These are phyloP conservation scores for Pogonognathellus flavescens DNA, from an alignment of 1,140 invertebrate species.

Conservation along the genomic window DNA sequence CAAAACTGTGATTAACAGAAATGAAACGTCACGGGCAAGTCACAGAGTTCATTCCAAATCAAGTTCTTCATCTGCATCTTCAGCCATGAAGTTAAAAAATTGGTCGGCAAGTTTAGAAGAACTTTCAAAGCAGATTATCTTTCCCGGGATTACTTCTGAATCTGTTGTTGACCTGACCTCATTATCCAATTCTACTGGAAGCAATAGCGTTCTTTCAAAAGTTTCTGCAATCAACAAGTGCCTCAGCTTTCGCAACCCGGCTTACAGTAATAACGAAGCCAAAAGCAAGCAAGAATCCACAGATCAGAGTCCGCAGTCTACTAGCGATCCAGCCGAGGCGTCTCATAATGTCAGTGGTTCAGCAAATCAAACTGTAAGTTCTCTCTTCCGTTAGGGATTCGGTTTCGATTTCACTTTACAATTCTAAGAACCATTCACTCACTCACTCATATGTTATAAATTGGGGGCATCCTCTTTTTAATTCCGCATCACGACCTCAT, in stretches of 20 bases:
- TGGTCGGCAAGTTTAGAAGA: constrained; percentile 66
- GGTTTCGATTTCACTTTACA: constrained; percentile 4
- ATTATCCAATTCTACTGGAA: constrained; percentile 4
- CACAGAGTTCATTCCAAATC: constrained; percentile 48
- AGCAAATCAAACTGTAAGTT: constrained; percentile 23
- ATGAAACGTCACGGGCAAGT: constrained; percentile 54
- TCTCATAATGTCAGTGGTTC: background rate
- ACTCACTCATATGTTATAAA: constrained; percentile 23
- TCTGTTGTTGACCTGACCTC: constrained; percentile 62
- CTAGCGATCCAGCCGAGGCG: background rate
- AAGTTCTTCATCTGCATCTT: constrained; percentile 18
- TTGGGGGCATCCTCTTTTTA: constrained; percentile 46
- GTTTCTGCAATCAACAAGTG: constrained; percentile 55
- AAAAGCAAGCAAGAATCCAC: constrained; percentile 34
- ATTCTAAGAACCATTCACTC: background rate
- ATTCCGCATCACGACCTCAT: constrained; percentile 33
- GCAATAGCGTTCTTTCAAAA: constrained; percentile 44
- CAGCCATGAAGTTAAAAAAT: constrained; percentile 34
- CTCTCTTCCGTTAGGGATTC: constrained; percentile 1
- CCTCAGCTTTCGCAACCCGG: constrained; percentile 59
- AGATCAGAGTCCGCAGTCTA: constrained; percentile 7
- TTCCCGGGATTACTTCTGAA: constrained; percentile 62
- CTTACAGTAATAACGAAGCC: constrained; percentile 48
- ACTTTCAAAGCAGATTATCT: constrained; percentile 64
- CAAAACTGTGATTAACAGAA: constrained; percentile 32